Base-by-base conservation (phyloP, 2,888 invertebrate species). In the Helleia helle region DNA sequence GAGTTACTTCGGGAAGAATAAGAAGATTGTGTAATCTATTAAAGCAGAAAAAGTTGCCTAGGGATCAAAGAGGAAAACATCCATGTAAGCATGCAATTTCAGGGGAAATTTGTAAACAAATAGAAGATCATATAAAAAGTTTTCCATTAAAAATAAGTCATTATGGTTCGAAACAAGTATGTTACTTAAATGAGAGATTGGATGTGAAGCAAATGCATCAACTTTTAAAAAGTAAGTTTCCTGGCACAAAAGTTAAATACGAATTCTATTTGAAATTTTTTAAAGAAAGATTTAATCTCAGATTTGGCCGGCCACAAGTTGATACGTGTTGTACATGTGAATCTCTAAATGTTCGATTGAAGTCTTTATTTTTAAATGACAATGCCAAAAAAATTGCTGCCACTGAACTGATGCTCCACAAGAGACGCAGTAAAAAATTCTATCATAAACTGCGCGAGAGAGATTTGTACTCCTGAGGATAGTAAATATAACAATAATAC, bases 291-390 rank as follows among this genome's bases (percentile, higher is more conserved):
- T 47, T 44, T 24, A 11, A 28, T 4, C 37, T 44, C 6, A 25
- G 34, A 13, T 47, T 47, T 42, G 47, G 44, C 12, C 36, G 44
- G 24, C 44, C 47, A 2, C 40, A 42, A 40, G 24, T 24, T n/a
- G 47, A 44, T 34, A 38, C 40, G 11, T 44, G 44, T 36, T 38
- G 38, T 24, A 31, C 29, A 9, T 48, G 43, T 28, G 44, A 48
- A 22, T 18, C 25, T 11, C 34, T 47, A 6, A 28, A 38, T n/a
- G 12, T 36, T 24, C 39, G 29, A 25, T 38, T 40, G 9, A 26
- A 26, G 9, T 14, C 17, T 11, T 18, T 36, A 27, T 11, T 14
- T 12, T 15, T 42, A 8, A 42, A 42, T 40, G 38, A 40, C 26
- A 26, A 15, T 27, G 42, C 46, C 26, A 40, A 40, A 27, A 29